Evolutionary conservation across 2,113 vertebrate genomes (phyloP), one percentile per base, ranked within the genome.

Genomic region (Crotalus tigris): DNA sequence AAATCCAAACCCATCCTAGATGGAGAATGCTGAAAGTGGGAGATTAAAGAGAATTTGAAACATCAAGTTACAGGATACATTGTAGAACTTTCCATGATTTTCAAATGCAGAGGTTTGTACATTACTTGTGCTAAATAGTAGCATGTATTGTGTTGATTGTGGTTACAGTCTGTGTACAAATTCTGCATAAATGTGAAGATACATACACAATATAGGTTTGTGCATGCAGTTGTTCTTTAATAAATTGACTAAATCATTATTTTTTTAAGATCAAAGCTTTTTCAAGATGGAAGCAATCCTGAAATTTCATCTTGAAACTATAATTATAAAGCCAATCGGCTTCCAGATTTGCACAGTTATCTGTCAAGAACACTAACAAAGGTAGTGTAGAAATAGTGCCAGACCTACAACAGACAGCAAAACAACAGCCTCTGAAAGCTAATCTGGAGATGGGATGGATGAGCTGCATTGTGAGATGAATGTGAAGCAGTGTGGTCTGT

Each of bases 401-500:
- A 95, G 93, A 92, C 90, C 95, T 96, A 93, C 94, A 96, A 95
- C 93, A 97, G 96, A 95, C 26, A 96, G 95, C 96, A 96, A 96
- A 95, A 86, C 95, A 92, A 86, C 61, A 93, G 95, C 94, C 91
- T 96, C 95, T 97, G 96, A 97, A 96, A 98, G 95, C 94, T 96
- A 97, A 97, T 95, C 95, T 0, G 0, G 90, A 95, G 92, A 58
- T 75, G 91, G 96, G 91, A 95, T 95, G 95, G 96, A 96, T 95
- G 95, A 93, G 92, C 95, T 95, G 95, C 96, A 94, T 58, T 97
- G 85, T 93, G 94, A 97, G 97, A 98, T 97, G 98, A 97, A 97
- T 98, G 97, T 95, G 95, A 97, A 98, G 88, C 96, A 96, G 95
- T 97, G 96, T 96, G 96, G 97, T 97, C 97, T 97, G 95, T 92